Percentiles rank a stretch among this genome's conserved stretches.
These are phyloP conservation scores for Cricetomys ansorgei DNA, from an alignment of 2,113 vertebrate species.

Conservation along the genomic window DNA sequence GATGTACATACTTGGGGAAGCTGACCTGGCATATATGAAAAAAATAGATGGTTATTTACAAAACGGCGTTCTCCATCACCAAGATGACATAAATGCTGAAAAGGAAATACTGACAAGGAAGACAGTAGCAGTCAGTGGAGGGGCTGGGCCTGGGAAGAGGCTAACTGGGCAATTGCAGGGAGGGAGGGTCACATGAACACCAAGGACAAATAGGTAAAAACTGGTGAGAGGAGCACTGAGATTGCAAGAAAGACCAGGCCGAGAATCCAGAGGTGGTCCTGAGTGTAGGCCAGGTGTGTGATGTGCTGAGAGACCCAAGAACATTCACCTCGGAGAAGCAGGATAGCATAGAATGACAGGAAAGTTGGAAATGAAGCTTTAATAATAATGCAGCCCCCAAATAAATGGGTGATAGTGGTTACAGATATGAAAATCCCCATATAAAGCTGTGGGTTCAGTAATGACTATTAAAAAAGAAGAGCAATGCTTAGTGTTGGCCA, in stretches of 20 bases:
- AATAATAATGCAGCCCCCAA: background rate
- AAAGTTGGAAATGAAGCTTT: background rate
- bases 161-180: background rate
- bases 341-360: background rate
- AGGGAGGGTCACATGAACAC: background rate
- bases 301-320: background rate
- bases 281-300: background rate
- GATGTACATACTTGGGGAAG: background rate
- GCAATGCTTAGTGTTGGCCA: background rate
- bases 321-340: background rate
- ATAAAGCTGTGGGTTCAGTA: background rate
- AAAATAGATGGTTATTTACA: background rate
- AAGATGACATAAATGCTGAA: background rate
- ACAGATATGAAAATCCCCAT: background rate
- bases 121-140: background rate
- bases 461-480: constrained; percentile 1
- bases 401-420: background rate
- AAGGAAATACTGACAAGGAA: background rate
- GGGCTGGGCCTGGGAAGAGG: background rate
- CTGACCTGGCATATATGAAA: background rate
- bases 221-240: background rate
- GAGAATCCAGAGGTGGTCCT: background rate
- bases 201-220: background rate
- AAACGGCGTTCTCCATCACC: background rate
- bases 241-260: background rate